Base-by-base conservation (phyloP, 2,113 vertebrate genomes). In the Scophthalmus maximus region DNA sequence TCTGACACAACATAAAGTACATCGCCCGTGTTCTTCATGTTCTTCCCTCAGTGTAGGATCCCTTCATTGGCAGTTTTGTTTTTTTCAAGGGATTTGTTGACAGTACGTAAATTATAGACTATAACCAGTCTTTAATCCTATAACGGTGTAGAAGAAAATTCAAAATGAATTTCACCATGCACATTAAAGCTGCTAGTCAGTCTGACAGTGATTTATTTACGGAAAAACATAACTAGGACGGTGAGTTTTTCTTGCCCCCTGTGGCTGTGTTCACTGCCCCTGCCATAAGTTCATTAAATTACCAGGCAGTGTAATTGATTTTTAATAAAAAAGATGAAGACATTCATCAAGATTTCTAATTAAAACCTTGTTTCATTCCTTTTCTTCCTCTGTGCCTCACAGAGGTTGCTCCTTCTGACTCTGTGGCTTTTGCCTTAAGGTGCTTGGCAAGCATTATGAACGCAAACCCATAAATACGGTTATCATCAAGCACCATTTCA, bases 371-470 rank as follows among this genome's bases (percentile, higher is more conserved):
- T 71, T 57, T 62, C 5, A 58, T 71, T 30, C 29, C 18, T 66
- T 72, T 73, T 4, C 8, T 74, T 63, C 56, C 20, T 63, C 36
- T 59, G 18, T 18, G 26, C 40, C 23, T 56, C 32, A n/a, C n/a
- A n/a, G n/a, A n/a, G n/a, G n/a, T n/a, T n/a, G n/a, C n/a, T n/a
- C n/a, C 44, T 70, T 26, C 32, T 57, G 40, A 73, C 73, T 73
- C 49, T 55, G 64, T 34, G 32, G 72, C 44, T 60, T 57, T 29
- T n/a, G 34, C 60, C 59, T 85, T 79, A 26, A 53, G 68, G 52
- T 52, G 53, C 55, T 88, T 81, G 77, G 84, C 63, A 84, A 34
- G 50, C 64, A 62, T 82, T 59, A 47, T 30, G 49, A 79, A 83
- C 8, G 1, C 47, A 69, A 67, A 78, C 40, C 59, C 40, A 51